These are phyloP conservation scores for Urocyon cinereoargenteus DNA, from an alignment of 2,797 vertebrate genomes.

Conservation along the genomic window DNA sequence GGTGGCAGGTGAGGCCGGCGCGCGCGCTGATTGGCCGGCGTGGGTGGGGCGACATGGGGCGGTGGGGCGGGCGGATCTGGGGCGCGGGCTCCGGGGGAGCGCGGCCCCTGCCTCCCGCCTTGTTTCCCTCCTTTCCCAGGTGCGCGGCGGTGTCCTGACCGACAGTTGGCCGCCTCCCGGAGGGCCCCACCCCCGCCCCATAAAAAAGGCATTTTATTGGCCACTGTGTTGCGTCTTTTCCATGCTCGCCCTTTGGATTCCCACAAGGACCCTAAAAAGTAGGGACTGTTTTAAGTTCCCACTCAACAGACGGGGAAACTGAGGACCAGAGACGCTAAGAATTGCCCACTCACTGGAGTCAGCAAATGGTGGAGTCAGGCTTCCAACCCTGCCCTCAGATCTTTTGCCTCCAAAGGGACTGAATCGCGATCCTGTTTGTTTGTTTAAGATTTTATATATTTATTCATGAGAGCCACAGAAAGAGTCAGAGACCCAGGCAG, in stretches of 20 bases:
- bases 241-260: background rate
- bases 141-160: background rate
- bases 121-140: background rate
- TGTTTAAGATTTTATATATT: too few relatives aligned
- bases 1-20: conserved; percentile 58
- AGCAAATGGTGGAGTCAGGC: too few relatives aligned
- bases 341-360: background rate
- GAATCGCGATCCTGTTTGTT: background rate
- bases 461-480: too few relatives aligned
- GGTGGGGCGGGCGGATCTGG: conserved; percentile 36
- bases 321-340: background rate
- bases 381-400: rapidly evolving
- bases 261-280: background rate
- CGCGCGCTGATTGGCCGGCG: conserved; percentile 70
- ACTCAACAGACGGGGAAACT: background rate
- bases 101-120: conserved; percentile 51
- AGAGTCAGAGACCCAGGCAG: too few relatives aligned
- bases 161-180: background rate
- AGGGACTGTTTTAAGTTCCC: background rate
- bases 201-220: too few relatives aligned
- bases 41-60: conserved; percentile 84
- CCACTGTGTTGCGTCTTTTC: rapidly evolving
- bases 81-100: background rate
- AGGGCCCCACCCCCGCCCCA: background rate
- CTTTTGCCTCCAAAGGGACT: background rate